Base-by-base conservation (phyloP, 2,888 invertebrate genomes). In the Phymatocera aterrima region DNA sequence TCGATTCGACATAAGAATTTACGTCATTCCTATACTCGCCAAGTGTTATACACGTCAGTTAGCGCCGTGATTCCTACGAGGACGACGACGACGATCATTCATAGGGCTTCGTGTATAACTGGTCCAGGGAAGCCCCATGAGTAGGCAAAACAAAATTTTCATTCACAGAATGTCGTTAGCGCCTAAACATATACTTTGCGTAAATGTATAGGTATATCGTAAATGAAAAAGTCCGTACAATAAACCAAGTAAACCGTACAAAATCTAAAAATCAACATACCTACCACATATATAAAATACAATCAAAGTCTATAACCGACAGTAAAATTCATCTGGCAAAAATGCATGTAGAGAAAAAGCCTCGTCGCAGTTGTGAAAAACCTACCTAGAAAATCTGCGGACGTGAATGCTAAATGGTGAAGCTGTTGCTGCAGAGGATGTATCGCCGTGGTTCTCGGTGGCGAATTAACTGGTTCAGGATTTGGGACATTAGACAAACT, bases 301-400 rank as follows among this genome's bases (percentile, higher is more conserved):
- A 8, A 40, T 40, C 40, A 40, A 40, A 40, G 40, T 40, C 40
- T 8, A n/a, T 15, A 2, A 46, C 3, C n/a, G n/a, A n/a, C n/a
- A n/a, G 3, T 15, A 46, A n/a, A 46, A 10, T 46, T 18, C 54
- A 18, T 46, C 15, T 2, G n/a, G n/a, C 1, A 1, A 15, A 46
- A 46, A 46, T 15, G n/a, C 6, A 40, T 4, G 31, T 15, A 8
- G 5, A 8, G 31, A 12, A 15, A n/a, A 24, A 37, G n/a, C n/a
- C n/a, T n/a, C n/a, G n/a, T n/a, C n/a, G n/a, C n/a, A n/a, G n/a
- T n/a, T n/a, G 21, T 34, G 4, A 28, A 43, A 72, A 78, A 92
- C 94, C 92, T 92, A 96, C 97, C 96, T 88, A 97, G 93, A 90
- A 97, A 95, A 90, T 97, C 96, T 34, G 96, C 93, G 86, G 93